Base-by-base conservation (phyloP, 1,140 invertebrate species). In the Andricus grossulariae region DNA sequence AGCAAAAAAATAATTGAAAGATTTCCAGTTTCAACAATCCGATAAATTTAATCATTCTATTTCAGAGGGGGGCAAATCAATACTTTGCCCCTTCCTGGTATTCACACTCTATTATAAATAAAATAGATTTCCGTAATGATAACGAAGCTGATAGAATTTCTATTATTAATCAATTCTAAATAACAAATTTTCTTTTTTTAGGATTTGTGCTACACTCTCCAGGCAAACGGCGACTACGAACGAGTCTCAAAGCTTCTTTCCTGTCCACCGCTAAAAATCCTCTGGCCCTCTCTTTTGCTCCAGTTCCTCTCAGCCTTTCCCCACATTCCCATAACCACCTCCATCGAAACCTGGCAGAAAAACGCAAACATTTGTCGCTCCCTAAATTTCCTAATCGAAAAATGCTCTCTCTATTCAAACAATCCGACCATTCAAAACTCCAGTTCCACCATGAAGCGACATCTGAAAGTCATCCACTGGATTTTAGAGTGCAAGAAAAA, bases 201-300 rank as follows among this genome's bases (percentile, higher is more conserved):
- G 86, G 81, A 88, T 19, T 81, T 89, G 45, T 89, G 86, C 77
- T 79, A 83, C 55, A 77, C 71, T 7, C 79, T 89, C 21, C 21
- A 81, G 13, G 75, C 75, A n/a, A 84, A 86, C 71, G 78, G 52
- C 70, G 76, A 79, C 16, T 84, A 86, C 16, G 75, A 82, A 50
- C 73, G 85, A 57, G 83, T 87, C 6, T 79, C 80, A 19, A 81
- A 75, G 71, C 79, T 88, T 66, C 60, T 90, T 18, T 80, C 78
- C 0, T 85, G 74, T 78, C 49, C 76, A 18, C 39, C 80, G 55
- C 73, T 90, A 16, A 80, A 81, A 73, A 73, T 70, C 72, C 77
- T 89, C 15, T 88, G 87, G 88, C 77, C 86, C 57, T 54, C 80
- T 25, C 73, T 89, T 39, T 74, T 90, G 4, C 73, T 90, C 11